These are phyloP conservation scores for Thrips palmi DNA, from an alignment of 1,140 invertebrate genomes.

Conservation along the genomic window DNA sequence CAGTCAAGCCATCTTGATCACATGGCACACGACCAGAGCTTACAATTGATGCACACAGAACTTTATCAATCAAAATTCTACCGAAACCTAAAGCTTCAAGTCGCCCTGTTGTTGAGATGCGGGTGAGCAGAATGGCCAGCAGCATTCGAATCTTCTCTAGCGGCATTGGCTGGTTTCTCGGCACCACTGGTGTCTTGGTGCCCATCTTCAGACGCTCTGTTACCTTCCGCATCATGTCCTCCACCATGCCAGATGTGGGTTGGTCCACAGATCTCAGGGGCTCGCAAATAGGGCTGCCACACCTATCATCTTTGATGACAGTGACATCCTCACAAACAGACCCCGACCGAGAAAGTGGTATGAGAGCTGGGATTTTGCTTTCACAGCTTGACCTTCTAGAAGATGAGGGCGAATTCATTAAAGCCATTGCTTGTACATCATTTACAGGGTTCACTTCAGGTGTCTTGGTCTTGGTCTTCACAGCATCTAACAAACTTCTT, in stretches of 20 bases:
- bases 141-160: slow-evolving; percentile 57
- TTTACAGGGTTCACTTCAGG: no score
- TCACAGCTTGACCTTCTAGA: no score
- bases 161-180: slow-evolving; percentile 29
- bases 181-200: slow-evolving; percentile 4
- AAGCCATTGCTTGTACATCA: no score
- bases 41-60: slow-evolving; percentile 55
- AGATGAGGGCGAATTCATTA: no score
- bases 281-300: no score
- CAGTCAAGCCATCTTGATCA: slow-evolving; percentile 28
- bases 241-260: background rate
- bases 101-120: slow-evolving; percentile 57
- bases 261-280: no score
- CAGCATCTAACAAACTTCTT: no score
- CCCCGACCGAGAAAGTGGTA: no score
- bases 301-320: no score
- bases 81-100: slow-evolving; percentile 60
- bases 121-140: slow-evolving; percentile 56
- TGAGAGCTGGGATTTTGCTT: no score
- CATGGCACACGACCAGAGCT: slow-evolving; percentile 47
- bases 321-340: no score
- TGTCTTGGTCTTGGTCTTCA: no score
- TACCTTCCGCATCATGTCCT: background rate
- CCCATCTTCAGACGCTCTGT: slow-evolving; percentile 8
- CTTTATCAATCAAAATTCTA: slow-evolving; percentile 61